These are phyloP conservation scores for Atlantisia rogersi DNA, from an alignment of 2,113 vertebrate species.

Conservation along the genomic window DNA sequence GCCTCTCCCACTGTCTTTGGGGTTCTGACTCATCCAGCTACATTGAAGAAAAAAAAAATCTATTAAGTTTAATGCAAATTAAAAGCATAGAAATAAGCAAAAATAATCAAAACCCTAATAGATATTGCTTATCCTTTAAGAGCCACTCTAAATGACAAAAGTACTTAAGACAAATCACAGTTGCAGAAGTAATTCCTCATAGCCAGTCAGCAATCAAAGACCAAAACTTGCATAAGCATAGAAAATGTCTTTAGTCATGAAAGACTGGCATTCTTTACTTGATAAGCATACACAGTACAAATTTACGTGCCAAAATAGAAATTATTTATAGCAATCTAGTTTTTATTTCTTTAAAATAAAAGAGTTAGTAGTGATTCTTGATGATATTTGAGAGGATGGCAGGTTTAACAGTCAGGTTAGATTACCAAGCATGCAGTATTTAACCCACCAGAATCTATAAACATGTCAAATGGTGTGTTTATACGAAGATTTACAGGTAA, in stretches of 20 bases:
- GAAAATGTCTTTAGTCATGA: background rate
- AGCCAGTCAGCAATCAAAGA: background rate
- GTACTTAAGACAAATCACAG: background rate
- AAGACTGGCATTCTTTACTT: background rate
- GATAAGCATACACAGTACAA: background rate
- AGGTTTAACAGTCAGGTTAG: background rate
- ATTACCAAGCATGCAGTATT: background rate
- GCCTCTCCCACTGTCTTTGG: constrained; percentile 81
- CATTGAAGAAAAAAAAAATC: background rate
- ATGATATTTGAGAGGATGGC: background rate
- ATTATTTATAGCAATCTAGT: background rate
- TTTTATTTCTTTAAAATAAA: background rate
- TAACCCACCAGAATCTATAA: background rate
- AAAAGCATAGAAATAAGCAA: background rate
- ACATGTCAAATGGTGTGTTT: background rate
- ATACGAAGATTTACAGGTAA: background rate
- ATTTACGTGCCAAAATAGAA: background rate
- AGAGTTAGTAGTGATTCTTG: background rate
- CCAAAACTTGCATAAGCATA: background rate
- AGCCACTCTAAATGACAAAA: background rate
- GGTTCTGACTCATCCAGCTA: constrained; percentile 69
- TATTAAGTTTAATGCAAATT: background rate
- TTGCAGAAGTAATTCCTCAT: background rate
- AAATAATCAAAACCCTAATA: background rate
- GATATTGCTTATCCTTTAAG: background rate